These are phyloP conservation scores for Papilio xuthus DNA, from an alignment of 1,140 invertebrate species.

Conservation along the genomic window DNA sequence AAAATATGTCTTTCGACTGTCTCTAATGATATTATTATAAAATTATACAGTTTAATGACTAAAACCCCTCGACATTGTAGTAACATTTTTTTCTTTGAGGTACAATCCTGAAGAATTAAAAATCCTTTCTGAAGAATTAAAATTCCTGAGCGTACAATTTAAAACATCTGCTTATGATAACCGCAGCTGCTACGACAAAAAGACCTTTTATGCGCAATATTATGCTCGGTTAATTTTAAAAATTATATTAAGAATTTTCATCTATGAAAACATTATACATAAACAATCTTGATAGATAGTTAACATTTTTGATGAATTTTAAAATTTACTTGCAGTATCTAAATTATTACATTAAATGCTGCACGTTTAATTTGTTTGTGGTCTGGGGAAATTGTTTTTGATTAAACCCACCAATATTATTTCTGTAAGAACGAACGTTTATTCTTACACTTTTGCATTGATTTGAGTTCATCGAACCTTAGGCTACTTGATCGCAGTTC, in stretches of 20 bases:
- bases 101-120: conserved; percentile 2
- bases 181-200: background rate
- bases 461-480: conserved; percentile 2
- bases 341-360: too few species aligned
- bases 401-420: background rate
- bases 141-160: background rate
- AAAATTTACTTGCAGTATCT: too few species aligned
- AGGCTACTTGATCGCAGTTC: background rate
- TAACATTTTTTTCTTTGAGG: background rate
- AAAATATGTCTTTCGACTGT: background rate
- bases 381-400: background rate
- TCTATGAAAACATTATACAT: too few species aligned
- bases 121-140: background rate
- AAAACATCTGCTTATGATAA: conserved; percentile 7
- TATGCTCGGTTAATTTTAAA: background rate
- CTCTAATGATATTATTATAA: background rate
- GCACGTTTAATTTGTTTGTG: too few species aligned
- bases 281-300: too few species aligned
- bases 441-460: background rate
- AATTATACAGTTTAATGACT: background rate
- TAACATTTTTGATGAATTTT: too few species aligned
- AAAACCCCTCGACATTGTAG: background rate
- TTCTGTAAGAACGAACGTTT: background rate
- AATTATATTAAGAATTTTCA: background rate
- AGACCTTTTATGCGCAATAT: background rate